Base-by-base conservation (phyloP, 92 coral and sea anemone genomes). In the Porites lobata region DNA sequence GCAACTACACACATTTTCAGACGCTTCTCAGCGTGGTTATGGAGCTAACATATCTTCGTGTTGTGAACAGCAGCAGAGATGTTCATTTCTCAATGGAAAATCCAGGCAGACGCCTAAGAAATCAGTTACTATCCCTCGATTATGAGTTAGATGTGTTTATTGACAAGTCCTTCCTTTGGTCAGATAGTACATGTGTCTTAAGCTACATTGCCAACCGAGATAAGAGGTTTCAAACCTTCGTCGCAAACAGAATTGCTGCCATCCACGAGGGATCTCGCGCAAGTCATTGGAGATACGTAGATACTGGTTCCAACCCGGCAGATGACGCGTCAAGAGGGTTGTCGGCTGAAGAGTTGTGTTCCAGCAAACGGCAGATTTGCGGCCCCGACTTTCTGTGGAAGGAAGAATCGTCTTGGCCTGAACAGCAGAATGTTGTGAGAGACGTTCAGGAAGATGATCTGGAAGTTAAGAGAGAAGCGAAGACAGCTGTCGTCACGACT, bases 1-100 rank as follows among this genome's bases (percentile, higher is more conserved):
- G 72, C 92, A 89, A 64, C 85, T 83, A 8, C 92, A 89, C 72
- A 83, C 66, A 47, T 89, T 89, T 38, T 52, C 85, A n/a, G 88
- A 83, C 56, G 85, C 92, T 8, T 76, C 85, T 8, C 74, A 43
- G 22, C 38, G n/a, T 54, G 81, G 82, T 21, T 84, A 84, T 57
- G 88, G 72, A 17, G 88, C 88, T 84, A n/a, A 3, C 73, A 0
- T 72, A 84, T 53, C 88, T 84, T 63, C 70, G 82, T 72, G 81
- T 53, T 32, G 81, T 76, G 5, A 61, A 26, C 8, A 17, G 57
- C 17, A 7, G 9, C 21, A 38, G 26, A 24, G 65, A 56, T 56
- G 51, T 51, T n/a, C 81, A 13, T 76, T 76, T 20, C 15, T 76
- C 43, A 54, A 3, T 2, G 66, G 81, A 18, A 76, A 76, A 32